phyloP scores from a whole-genome alignment of 2,113 vertebrate species.

The Sisor rabdophorus region DNA sequence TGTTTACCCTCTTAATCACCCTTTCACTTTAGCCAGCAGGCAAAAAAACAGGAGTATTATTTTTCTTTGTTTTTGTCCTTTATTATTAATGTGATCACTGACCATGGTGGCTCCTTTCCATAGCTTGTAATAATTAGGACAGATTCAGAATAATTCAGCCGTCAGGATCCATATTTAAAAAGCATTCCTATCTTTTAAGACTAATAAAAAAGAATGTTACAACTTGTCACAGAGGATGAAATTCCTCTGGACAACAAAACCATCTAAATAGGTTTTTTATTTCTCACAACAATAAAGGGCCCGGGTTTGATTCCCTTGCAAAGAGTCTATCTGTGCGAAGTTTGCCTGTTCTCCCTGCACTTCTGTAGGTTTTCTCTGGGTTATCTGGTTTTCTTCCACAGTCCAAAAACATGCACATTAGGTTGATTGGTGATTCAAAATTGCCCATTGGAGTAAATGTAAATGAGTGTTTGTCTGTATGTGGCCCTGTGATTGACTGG shows the following conservation, averaged over 20 bases:
- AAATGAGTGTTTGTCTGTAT: no score
- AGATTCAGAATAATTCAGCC: constrained; percentile 16
- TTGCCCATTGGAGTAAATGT: no score
- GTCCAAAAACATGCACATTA: no score
- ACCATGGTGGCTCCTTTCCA: constrained; percentile 17
- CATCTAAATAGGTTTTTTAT: background rate
- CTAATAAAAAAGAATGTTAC: background rate
- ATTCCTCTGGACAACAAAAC: constrained; percentile 1
- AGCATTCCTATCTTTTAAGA: background rate
- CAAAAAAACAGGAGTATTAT: constrained; percentile 3
- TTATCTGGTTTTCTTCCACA: no score
- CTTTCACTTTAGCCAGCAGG: constrained; percentile 5
- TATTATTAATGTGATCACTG: constrained; percentile 38
- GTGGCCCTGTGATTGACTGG: no score
- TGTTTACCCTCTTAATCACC: constrained; percentile 20
- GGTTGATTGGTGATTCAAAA: no score
- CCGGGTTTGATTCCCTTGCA: no score
- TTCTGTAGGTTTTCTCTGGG: no score
- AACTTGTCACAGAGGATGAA: background rate
- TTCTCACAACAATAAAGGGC: background rate
- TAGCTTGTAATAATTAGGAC: constrained; percentile 13
- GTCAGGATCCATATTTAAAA: constrained; percentile 4
- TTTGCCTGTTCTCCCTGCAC: no score
- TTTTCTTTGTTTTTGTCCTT: constrained; percentile 16
- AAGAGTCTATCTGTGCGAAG: no score